Conservation (phyloP, 2,113 vertebrate genomes). For the Oncorhynchus nerka region DNA sequence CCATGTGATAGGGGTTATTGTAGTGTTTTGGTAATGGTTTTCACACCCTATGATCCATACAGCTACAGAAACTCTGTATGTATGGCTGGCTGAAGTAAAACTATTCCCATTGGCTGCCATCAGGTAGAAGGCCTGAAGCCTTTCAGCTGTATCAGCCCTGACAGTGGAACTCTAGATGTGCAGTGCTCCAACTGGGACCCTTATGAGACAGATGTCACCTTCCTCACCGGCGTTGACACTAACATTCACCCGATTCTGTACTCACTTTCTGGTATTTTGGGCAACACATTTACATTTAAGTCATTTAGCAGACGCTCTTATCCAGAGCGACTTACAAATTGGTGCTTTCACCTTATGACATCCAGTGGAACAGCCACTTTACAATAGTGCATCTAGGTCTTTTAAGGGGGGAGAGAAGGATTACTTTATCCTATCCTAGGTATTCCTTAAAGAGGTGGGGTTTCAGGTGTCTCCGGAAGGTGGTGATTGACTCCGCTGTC, state of each 20-base stretch:
- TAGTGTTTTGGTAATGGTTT: not conserved
- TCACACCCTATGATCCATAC: too few relatives aligned
- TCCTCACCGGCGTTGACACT: not conserved
- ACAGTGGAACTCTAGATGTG: not conserved
- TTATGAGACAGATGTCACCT: not conserved
- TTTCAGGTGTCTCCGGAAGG: too few relatives aligned
- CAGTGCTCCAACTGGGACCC: not conserved
- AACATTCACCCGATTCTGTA: not conserved
- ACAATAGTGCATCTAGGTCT: too few relatives aligned
- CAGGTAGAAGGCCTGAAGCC: not conserved
- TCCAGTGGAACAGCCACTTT: too few relatives aligned
- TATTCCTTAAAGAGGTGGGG: too few relatives aligned
- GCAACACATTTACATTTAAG: too few relatives aligned
- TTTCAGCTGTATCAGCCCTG: not conserved
- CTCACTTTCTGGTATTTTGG: not conserved
- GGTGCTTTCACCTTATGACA: too few relatives aligned
- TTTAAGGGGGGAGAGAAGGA: too few relatives aligned
- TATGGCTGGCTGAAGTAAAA: not conserved
- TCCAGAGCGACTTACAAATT: too few relatives aligned
- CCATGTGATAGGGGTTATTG: not conserved
- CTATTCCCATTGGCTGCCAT: not conserved
- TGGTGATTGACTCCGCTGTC: too few relatives aligned
- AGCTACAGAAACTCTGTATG: not conserved
- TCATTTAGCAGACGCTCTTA: too few relatives aligned
- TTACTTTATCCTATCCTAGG: too few relatives aligned